Evolutionary conservation across 2,797 vertebrate genomes (phyloP), one percentile per base, ranked within the genome.

Genomic region (Channallabes apus): DNA sequence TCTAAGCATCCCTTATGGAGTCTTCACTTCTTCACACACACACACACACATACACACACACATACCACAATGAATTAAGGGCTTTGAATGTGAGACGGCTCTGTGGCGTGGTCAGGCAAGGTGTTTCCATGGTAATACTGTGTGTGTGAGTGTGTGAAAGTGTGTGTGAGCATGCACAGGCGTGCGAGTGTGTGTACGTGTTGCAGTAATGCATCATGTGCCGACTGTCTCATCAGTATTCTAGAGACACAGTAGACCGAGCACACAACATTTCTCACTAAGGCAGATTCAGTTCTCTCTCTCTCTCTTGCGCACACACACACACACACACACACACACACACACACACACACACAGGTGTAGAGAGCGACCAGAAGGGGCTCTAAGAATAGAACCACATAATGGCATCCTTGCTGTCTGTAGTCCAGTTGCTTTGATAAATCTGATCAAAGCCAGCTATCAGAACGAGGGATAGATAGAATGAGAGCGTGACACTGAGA

Each of bases 81-180:
- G 12, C n/a, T 59, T 73, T 72, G 27, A 51, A 80, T 46, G 83
- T 20, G 27, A 84, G 81, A 67, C 82, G 51, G 75, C 59, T 84
- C 61, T 62, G 81, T 87, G 84, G 82, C 77, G 80, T 89, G 89
- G 87, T 78, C 81, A 86, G 86, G 71, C 67, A 73, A 83, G 87
- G 86, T 84, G 89, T 90, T 90, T 89, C 89, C 89, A 89, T 90
- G 89, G 89, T 80, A 82, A 90, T 88, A 35, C 73, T 8, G 68
- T 73, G 81, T 68, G 82, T 68, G 82, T 61, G 35, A 59, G 62
- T 76, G 82, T 59, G 82, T 59, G 62, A 72, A 54, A 22, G 54
- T 77, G 75, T 79, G 73, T 78, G 80, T 75, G 71, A 41, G 82
- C 46, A 46, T 83, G 81, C 35, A 62, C 58, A 68, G 27, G 54